Evolutionary conservation across 2,113 vertebrate genomes (phyloP), one percentile per base, ranked within the genome.

Genomic region (Pangasianodon gigas): DNA sequence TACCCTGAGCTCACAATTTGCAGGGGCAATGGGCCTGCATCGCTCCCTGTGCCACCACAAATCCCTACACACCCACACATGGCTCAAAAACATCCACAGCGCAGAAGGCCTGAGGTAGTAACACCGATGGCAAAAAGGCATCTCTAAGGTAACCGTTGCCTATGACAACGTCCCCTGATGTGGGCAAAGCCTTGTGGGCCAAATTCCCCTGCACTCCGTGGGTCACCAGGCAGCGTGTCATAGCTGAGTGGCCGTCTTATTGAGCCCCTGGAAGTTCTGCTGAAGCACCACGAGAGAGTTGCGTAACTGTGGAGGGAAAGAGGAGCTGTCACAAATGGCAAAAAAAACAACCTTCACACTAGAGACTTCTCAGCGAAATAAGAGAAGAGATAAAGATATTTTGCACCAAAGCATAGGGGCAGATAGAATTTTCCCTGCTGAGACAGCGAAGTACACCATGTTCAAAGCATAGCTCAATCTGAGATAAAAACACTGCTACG

Each of bases 261-360:
- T 98, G 91, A 96, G 94, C 62, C 95, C 92, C 58, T 97, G 97
- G 92, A 99, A 99, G 93, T 96, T 98, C 93, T 96, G 96, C 93
- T 99, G 98, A 82, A 99, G 97, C 94, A 96, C 93, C 92, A 97
- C 87, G 86, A 99, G 96, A 90, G 98, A 98, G 75, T 82, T 97
- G 92, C 98, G 98, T 18, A 99, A 94, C 98, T 99, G 95, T 74
- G 89, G 69, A 86, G 69, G 46, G 71, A 92, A 94, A 94, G 60
- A 95, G 37, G 93, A 58, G 5, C 10, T 32, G 92, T 16, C 87
- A 92, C 16, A 87, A 74, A 0, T 74, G 56, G 8, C 1, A 54
- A 91, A 4, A 84, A 77, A 10, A 74, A 69, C 21, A 86, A 89
- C 32, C 71, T 21, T 29, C 21, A 62, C 80, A 79, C 24, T 52